phyloP scores from a whole-genome alignment of 2,113 vertebrate species.

The Phaethon lepturus region DNA sequence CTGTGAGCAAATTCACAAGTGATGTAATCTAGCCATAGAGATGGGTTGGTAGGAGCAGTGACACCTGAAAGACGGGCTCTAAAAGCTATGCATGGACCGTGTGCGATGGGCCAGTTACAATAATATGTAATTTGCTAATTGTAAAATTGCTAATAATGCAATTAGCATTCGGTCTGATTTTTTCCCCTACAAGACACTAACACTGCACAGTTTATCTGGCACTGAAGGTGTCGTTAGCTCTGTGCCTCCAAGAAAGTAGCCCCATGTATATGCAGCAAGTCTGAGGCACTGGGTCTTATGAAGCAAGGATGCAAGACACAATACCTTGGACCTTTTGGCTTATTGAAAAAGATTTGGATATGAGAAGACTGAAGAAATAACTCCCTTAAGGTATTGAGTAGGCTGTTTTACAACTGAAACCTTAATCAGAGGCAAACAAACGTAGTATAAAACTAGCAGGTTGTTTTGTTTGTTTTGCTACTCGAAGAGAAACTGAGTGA shows the following conservation, averaged over 20 bases:
- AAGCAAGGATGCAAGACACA: background rate
- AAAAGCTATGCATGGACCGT: background rate
- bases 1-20: background rate
- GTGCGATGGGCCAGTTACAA: background rate
- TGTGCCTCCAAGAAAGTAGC: background rate
- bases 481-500: background rate
- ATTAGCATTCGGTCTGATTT: background rate
- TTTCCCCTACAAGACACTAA: background rate
- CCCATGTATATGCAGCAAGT: background rate
- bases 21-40: background rate
- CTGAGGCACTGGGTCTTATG: background rate
- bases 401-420: background rate
- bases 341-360: background rate
- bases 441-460: background rate
- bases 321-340: background rate
- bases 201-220: background rate
- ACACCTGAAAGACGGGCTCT: background rate
- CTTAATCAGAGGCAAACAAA: background rate
- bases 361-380: background rate
- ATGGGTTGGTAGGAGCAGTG: background rate
- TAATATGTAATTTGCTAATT: too few relatives aligned
- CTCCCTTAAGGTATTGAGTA: rapidly evolving
- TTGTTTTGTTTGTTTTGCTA: background rate
- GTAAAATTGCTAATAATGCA: background rate
- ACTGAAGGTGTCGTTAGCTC: background rate